Conservation (phyloP, 2,113 vertebrate genomes). For the Hystrix cristata region DNA sequence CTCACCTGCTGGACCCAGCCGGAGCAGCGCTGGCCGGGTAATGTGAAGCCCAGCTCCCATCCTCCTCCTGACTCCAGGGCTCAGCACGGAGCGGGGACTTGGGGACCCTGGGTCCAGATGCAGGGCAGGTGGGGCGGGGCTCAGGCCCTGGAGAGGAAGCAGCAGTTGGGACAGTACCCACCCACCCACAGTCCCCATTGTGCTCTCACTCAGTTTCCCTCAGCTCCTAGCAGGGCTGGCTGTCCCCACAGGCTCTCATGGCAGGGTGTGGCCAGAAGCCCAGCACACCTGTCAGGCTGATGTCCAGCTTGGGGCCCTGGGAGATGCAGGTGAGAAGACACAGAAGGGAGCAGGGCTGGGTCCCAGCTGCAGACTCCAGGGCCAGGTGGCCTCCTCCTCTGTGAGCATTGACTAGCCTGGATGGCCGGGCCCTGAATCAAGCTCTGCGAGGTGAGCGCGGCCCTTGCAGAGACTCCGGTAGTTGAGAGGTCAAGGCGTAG, state of each 20-base stretch:
- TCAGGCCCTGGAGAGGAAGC: neutral
- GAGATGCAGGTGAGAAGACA: neutral
- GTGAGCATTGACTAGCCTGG: neutral
- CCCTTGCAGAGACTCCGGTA: neutral
- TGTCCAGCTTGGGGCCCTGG: neutral
- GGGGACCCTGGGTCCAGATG: accelerated
- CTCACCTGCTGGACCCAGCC: neutral
- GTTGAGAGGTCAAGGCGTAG: neutral
- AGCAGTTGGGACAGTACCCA: neutral
- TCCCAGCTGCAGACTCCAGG: neutral
- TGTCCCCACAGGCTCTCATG: neutral
- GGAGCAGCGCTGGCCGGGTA: neutral
- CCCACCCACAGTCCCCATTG: neutral
- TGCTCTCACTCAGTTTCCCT: neutral
- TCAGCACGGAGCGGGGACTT: neutral
- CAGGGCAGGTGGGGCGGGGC: neutral
- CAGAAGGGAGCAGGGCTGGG: neutral
- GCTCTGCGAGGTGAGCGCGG: neutral
- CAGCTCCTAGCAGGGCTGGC: neutral
- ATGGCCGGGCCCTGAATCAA: neutral
- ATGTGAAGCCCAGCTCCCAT: neutral
- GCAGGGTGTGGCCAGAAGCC: neutral
- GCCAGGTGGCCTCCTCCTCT: neutral
- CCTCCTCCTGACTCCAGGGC: neutral
- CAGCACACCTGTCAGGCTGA: neutral